Base-by-base conservation (phyloP, 2,113 vertebrate genomes). In the Atrichornis clamosus region DNA sequence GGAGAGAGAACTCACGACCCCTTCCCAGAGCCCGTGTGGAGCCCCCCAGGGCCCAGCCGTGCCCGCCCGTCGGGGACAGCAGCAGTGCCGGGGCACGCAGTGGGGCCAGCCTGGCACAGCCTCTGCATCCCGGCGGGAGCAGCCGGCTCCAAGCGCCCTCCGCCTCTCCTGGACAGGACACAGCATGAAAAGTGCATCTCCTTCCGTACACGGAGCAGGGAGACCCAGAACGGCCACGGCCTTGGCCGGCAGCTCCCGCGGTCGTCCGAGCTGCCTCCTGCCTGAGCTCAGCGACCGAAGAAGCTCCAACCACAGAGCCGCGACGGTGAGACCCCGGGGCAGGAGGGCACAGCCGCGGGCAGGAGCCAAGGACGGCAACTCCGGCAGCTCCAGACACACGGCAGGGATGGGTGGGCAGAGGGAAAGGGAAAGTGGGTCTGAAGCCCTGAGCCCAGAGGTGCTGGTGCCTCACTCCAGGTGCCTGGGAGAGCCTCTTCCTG, bases 71-170 rank as follows among this genome's bases (percentile, higher is more conserved):
- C 13, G 39, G 55, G 46, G 17, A 46, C 56, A 44, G 3, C 22
- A 39, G 37, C 1, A 47, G 81, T 6, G 42, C 21, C 0, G 1
- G n/a, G 37, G 39, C 39, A 41, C 33, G 42, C 4, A 19, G 32
- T 0, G 0, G 17, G 0, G 7, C n/a, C 47, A 68, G 37, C 32
- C 44, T 8, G 21, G 12, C 49, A 28, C 41, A 47, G 7, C 11
- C 11, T 19, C 32, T 13, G 37, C 33, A 18, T 42, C 50, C 23
- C 4, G 0, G 21, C 24, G 37, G 35, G 53, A 52, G 15, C 55
- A 60, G 18, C 35, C 24, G 4, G 12, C 24, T 15, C 67, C 13
- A 4, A 16, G 56, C 21, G 23, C 70, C 20, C 5, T 50, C 32
- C n/a, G n/a, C 59, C 33, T 49, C 41, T 73, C 60, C 59, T 13